Percentiles rank a stretch among this genome's conserved stretches.
Evolutionary conservation across 2,888 invertebrate genomes (phyloP).

Genomic region (Epistrophe grossulariae): DNA sequence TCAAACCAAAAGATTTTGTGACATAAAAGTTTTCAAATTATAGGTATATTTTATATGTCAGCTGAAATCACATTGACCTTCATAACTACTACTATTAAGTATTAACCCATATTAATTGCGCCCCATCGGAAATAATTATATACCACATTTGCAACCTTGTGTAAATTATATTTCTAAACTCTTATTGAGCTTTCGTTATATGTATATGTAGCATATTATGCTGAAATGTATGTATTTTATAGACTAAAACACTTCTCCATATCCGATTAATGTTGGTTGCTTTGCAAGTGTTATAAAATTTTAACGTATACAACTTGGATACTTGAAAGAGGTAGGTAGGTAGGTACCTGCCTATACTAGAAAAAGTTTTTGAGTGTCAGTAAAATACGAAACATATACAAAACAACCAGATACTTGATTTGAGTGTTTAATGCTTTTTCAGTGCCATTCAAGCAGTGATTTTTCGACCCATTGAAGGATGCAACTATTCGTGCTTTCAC

Average conservation of each 20-base stretch:
- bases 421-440: constrained; percentile 10
- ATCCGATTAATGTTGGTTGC: neutral
- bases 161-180: too few relatives aligned
- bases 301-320: neutral
- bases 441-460: constrained; percentile 15
- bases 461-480: constrained; percentile 17
- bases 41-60: too few relatives aligned
- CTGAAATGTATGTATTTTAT: neutral
- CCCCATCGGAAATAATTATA: too few relatives aligned
- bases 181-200: too few relatives aligned
- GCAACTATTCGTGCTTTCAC: constrained; percentile 20
- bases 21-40: too few relatives aligned
- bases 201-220: too few relatives aligned
- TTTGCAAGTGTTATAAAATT: neutral
- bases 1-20: too few relatives aligned
- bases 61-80: too few relatives aligned
- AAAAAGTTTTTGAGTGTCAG: neutral
- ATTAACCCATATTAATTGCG: too few relatives aligned
- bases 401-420: neutral
- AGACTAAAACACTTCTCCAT: neutral
- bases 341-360: neutral
- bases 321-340: neutral
- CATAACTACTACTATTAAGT: too few relatives aligned
- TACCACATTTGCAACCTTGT: too few relatives aligned
- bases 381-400: neutral